Evolutionary conservation across 2,113 vertebrate genomes (phyloP).

Genomic region (Garra rufa): DNA sequence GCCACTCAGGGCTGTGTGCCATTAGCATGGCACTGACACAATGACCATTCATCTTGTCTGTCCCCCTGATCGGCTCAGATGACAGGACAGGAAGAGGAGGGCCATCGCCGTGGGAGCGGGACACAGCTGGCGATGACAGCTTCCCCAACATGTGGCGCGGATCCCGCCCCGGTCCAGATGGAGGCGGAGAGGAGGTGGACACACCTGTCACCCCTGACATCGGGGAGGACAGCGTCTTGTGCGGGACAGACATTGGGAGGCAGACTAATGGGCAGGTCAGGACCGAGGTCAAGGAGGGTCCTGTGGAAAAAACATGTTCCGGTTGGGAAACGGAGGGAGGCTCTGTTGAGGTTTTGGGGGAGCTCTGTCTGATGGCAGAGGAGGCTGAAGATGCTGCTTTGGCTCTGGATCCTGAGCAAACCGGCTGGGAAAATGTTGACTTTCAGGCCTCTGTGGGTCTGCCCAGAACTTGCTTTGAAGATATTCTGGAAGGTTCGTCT

Average conservation of each 20-base stretch:
- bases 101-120: constrained; percentile 67
- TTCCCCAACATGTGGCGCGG: constrained; percentile 51
- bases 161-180: constrained; percentile 74
- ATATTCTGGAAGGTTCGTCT: constrained; percentile 30
- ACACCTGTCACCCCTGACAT: constrained; percentile 67
- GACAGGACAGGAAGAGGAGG: constrained; percentile 72
- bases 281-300: constrained; percentile 65
- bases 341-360: constrained; percentile 65
- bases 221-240: constrained; percentile 70
- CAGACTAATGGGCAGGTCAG: constrained; percentile 67
- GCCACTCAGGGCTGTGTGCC: constrained; percentile 8
- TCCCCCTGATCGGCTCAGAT: constrained; percentile 77
- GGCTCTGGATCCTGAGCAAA: constrained; percentile 54
- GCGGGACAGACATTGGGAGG: constrained; percentile 70
- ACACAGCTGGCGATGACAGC: constrained; percentile 71
- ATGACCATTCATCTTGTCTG: constrained; percentile 68
- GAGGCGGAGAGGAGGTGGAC: constrained; percentile 68
- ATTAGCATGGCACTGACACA: constrained; percentile 54
- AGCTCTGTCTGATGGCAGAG: constrained; percentile 66
- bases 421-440: background rate
- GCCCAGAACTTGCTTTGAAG: constrained; percentile 3
- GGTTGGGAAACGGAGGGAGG: constrained; percentile 59
- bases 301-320: background rate
- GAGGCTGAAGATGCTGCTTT: constrained; percentile 70
- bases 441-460: constrained; percentile 1